Evolutionary conservation across 1,140 invertebrate genomes (phyloP).

Genomic region (Drosophila ananassae): DNA sequence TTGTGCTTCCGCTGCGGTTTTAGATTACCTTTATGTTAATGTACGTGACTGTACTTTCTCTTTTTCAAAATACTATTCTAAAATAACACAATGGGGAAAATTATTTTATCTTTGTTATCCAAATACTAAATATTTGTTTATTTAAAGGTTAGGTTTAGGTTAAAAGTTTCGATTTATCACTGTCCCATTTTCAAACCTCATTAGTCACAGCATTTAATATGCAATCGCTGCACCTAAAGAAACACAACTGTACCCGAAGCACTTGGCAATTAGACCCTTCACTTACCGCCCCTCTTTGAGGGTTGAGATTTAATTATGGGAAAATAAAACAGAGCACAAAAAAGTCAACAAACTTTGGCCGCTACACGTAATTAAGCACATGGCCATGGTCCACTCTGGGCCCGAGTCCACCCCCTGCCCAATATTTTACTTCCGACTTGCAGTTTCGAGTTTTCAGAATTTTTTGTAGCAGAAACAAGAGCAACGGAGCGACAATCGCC

Average conservation of each 20-base stretch:
- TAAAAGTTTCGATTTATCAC: too few species aligned
- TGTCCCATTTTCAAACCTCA: too few species aligned
- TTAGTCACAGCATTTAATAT: not conserved
- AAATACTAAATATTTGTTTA: too few species aligned
- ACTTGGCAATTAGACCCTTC: constrained; percentile 13
- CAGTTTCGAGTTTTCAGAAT: constrained; percentile 16
- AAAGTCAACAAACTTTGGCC: constrained; percentile 68
- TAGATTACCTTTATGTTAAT: constrained; percentile 32
- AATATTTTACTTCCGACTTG: constrained; percentile 5
- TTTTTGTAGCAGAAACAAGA: constrained; percentile 26
- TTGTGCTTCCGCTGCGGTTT: constrained; percentile 40
- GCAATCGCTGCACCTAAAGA: not conserved
- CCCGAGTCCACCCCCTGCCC: constrained; percentile 13
- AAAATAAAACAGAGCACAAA: constrained; percentile 62
- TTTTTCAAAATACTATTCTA: not conserved
- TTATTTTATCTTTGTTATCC: not conserved
- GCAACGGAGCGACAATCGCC: constrained; percentile 38
- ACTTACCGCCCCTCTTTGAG: constrained; percentile 21
- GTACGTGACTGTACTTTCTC: constrained; percentile 53
- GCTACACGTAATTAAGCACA: constrained; percentile 74
- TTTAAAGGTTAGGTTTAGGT: too few species aligned
- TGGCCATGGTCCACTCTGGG: constrained; percentile 43
- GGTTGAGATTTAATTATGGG: constrained; percentile 81
- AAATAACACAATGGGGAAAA: not conserved
- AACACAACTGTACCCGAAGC: constrained; percentile 40